A percentile compares a stretch with the other conserved stretches of the same genome.
Evolutionary conservation across 2,888 invertebrate species (phyloP).

Genomic region (Dryocosmus kuriphilus): DNA sequence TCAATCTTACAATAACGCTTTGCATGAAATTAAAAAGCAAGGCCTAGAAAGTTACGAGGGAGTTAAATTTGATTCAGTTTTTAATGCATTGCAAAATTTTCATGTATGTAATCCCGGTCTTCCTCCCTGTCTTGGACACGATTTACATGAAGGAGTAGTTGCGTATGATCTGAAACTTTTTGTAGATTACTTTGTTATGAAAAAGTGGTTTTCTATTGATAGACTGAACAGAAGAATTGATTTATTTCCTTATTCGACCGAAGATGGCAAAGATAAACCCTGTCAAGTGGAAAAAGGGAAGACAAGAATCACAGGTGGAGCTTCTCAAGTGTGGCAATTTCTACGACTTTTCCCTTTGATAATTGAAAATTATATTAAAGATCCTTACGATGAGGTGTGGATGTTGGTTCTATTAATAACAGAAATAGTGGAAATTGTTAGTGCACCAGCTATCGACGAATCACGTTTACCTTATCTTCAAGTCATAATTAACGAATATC

Average conservation of each 20-base stretch:
- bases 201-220: slow-evolving; percentile 40
- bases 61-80: too few relatives aligned
- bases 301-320: slow-evolving; percentile 38
- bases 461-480: not conserved
- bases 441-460: not conserved
- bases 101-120: too few relatives aligned
- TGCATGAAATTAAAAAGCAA: too few relatives aligned
- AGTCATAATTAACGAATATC: not conserved
- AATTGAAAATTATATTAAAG: slow-evolving; percentile 43
- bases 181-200: slow-evolving; percentile 41
- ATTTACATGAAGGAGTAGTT: too few relatives aligned
- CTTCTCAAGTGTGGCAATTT: slow-evolving; percentile 37
- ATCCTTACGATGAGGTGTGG: not conserved
- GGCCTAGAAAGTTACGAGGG: too few relatives aligned
- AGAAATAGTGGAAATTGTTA: too few relatives aligned
- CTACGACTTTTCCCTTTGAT: slow-evolving; percentile 37
- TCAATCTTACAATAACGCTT: too few relatives aligned
- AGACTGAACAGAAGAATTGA: slow-evolving; percentile 34
- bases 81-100: too few relatives aligned
- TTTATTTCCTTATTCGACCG: slow-evolving; percentile 21
- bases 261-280: slow-evolving; percentile 40
- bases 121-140: too few relatives aligned
- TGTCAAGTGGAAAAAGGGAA: not conserved
- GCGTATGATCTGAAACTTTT: too few relatives aligned
- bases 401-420: too few relatives aligned